Evolutionary conservation across 2,888 invertebrate genomes (phyloP).

Genomic region (Polymixis flavicincta): DNA sequence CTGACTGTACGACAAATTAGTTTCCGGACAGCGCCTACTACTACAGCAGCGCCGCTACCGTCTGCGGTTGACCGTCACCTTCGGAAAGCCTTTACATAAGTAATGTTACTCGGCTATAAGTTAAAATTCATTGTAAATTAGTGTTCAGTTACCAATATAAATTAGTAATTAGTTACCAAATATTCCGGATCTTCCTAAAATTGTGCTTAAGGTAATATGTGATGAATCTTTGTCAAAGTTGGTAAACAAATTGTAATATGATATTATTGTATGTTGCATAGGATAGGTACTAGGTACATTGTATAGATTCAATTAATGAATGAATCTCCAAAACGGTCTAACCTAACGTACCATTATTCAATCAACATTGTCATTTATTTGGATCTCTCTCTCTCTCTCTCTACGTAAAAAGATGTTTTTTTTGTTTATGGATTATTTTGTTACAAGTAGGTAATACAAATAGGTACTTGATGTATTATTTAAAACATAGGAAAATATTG

Average conservation of each 20-base stretch:
- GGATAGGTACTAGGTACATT: constrained; percentile 39
- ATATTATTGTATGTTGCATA: constrained; percentile 11
- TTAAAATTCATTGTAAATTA: constrained; percentile 38
- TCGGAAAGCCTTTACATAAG: background rate
- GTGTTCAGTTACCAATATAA: constrained; percentile 62
- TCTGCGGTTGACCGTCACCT: background rate
- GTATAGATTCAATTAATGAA: constrained; percentile 17
- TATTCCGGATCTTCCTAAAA: constrained; percentile 23
- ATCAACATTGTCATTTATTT: constrained; percentile 4
- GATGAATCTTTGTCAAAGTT: constrained; percentile 2
- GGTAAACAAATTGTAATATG: background rate
- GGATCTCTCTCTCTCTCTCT: background rate
- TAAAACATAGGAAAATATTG: constrained; percentile 20
- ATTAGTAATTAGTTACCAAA: constrained; percentile 55
- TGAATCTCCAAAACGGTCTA: background rate
- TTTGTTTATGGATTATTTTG: constrained; percentile 4
- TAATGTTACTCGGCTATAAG: constrained; percentile 12
- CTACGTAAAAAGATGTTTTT: background rate
- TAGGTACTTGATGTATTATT: constrained; percentile 22
- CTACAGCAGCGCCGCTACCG: background rate
- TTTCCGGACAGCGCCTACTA: background rate
- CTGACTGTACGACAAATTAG: too few relatives aligned
- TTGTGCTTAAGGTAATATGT: constrained; percentile 16
- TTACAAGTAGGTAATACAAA: constrained; percentile 13
- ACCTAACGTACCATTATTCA: constrained; percentile 8